Evolutionary conservation across 1,140 invertebrate species (phyloP), one percentile per base, ranked within the genome.

Genomic region (Colletes gigas): DNA sequence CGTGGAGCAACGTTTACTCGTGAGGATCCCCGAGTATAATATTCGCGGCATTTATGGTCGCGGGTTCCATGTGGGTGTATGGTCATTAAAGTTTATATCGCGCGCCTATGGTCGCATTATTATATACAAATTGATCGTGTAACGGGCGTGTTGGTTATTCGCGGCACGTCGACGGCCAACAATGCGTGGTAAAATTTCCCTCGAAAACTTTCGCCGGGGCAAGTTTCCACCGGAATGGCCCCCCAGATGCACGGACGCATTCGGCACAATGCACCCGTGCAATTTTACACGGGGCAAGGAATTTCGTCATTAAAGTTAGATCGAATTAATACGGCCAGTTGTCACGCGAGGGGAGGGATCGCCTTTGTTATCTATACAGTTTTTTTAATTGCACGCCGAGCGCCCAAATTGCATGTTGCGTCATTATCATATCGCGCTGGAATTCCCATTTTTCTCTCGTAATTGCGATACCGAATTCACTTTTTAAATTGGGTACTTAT

Each of bases 261-360:
- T 54, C 69, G 75, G 14, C 17, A 14, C 21, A 3, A 52, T 67
- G 65, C 65, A 50, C 44, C 44, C 44, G n/a, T 17, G 66, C n/a
- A 39, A 14, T 8, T 52, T 21, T 15, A 12, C 19, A 14, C 44
- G 17, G 55, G 12, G 30, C 44, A 54, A 78, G 75, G 66, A 78
- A 78, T 70, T 70, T 70, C 57, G 75, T 65, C 47, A 63, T 79
- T 72, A 79, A 79, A 73, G 41, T 63, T 52, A 12, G 60, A 73
- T 65, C 7, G 19, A 72, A 79, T 73, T 79, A 79, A 73, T 55
- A 63, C 17, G 57, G 47, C 39, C 52, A 44, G 74, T 59, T 59
- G 59, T 19, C 41, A n/a, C 15, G 30, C 30, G 63, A 15, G 41
- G 15, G 15, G 17, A 59, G 4, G 41, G 55, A 70, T 70, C 41